Evolutionary conservation across 2,888 invertebrate species (phyloP).

Genomic region (Spodoptera littoralis): DNA sequence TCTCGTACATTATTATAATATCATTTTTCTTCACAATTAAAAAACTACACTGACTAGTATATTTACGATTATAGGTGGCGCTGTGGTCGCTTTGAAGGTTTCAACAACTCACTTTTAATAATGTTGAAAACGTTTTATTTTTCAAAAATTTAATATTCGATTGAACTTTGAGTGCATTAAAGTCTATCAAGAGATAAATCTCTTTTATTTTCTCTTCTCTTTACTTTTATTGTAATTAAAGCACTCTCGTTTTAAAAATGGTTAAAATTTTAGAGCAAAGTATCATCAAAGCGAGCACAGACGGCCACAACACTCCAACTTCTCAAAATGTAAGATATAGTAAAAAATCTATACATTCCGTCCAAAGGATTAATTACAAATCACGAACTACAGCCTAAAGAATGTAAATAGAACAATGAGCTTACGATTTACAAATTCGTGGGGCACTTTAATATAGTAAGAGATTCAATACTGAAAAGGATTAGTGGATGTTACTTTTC

Average conservation of each 20-base stretch:
- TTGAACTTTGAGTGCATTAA: too few species aligned
- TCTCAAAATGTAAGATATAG: slow-evolving; percentile 62
- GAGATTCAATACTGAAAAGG: slow-evolving; percentile 57
- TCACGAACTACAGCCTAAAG: slow-evolving; percentile 80
- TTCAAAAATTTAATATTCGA: too few species aligned
- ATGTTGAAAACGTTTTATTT: too few species aligned
- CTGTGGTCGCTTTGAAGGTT: slow-evolving; percentile 56
- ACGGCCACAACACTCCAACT: slow-evolving; percentile 46
- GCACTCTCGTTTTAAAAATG: too few species aligned
- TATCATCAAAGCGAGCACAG: slow-evolving; percentile 44
- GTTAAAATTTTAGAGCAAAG: too few species aligned
- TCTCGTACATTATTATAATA: slow-evolving; percentile 65
- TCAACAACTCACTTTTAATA: background rate
- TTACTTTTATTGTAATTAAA: too few species aligned
- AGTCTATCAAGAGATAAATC: too few species aligned
- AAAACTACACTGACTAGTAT: slow-evolving; percentile 76
- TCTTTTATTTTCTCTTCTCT: too few species aligned
- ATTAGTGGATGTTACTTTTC: slow-evolving; percentile 58
- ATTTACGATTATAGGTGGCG: slow-evolving; percentile 57
- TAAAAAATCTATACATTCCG: slow-evolving; percentile 78
- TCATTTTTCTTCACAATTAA: slow-evolving; percentile 68
- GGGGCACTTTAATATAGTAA: slow-evolving; percentile 78
- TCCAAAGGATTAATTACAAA: slow-evolving; percentile 72
- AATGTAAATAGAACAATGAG: slow-evolving; percentile 77
- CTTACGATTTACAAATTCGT: slow-evolving; percentile 84